These are phyloP conservation scores for Rachycentron canadum DNA, from an alignment of 2,797 vertebrate species.

Conservation along the genomic window DNA sequence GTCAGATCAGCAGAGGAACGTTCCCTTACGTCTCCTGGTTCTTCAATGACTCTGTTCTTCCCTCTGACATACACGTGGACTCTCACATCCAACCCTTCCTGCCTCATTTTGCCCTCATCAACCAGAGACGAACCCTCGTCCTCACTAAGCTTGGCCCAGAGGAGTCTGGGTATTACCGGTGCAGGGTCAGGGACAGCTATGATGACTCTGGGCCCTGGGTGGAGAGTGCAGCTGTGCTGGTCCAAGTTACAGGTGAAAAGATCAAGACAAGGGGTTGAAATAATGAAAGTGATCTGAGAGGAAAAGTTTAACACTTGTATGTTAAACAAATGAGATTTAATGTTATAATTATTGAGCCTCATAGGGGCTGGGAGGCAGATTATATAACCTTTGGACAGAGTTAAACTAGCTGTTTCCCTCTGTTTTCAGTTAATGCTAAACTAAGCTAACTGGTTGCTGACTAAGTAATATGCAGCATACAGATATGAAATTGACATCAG, in stretches of 20 bases:
- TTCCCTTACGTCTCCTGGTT: constrained; percentile 83
- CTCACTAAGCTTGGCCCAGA: constrained; percentile 57
- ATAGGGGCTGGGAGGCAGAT: too few species aligned
- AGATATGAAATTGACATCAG: background rate
- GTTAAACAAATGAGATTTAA: background rate
- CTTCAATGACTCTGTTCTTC: constrained; percentile 72
- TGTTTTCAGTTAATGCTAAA: background rate
- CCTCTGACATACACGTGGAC: constrained; percentile 15
- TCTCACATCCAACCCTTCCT: background rate
- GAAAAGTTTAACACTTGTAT: background rate
- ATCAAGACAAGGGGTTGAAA: background rate
- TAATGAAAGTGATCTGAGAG: background rate
- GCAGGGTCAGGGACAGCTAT: constrained; percentile 82
- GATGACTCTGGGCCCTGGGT: constrained; percentile 77
- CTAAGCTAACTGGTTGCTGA: background rate
- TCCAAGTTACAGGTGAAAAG: constrained; percentile 75
- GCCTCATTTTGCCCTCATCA: constrained; percentile 28
- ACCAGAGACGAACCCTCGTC: constrained; percentile 65
- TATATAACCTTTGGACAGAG: too few species aligned
- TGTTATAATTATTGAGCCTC: background rate
- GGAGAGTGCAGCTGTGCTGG: constrained; percentile 72
- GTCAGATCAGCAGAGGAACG: constrained; percentile 76
- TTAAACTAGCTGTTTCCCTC: background rate
- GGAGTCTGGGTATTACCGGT: constrained; percentile 80
- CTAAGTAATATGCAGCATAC: background rate